These are phyloP conservation scores for Melanotaenia parkinsoni DNA, from an alignment of 2,797 vertebrate genomes.

Conservation along the genomic window DNA sequence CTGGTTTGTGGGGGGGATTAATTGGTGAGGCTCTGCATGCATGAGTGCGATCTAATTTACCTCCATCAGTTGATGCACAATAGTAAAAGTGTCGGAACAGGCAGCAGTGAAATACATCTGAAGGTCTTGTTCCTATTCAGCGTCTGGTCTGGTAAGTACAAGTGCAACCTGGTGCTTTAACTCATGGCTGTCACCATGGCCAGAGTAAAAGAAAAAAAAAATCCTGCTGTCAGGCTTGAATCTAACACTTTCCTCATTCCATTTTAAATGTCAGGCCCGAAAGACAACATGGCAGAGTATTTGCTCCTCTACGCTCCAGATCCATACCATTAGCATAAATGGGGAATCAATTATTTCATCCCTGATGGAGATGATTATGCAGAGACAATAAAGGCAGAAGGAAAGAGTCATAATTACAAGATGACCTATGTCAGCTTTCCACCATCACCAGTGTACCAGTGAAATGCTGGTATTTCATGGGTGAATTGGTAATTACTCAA, in stretches of 20 bases:
- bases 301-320: constrained; percentile 73
- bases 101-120: constrained; percentile 74
- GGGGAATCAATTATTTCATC: constrained; percentile 79
- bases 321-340: constrained; percentile 81
- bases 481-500: constrained; percentile 68
- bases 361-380: constrained; percentile 77
- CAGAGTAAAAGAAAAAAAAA: constrained; percentile 42
- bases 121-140: constrained; percentile 70
- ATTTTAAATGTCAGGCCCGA: constrained; percentile 79
- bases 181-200: constrained; percentile 47
- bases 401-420: constrained; percentile 77
- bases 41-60: constrained; percentile 79
- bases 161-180: constrained; percentile 49
- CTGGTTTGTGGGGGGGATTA: constrained; percentile 70
- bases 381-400: constrained; percentile 74
- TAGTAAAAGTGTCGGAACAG: constrained; percentile 73
- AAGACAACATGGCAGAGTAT: constrained; percentile 78
- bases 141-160: constrained; percentile 70
- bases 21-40: constrained; percentile 74
- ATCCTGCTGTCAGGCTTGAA: constrained; percentile 68
- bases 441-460: constrained; percentile 52
- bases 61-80: constrained; percentile 76
- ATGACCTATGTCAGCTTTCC: constrained; percentile 70
- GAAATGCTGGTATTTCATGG: constrained; percentile 68
- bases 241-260: constrained; percentile 62